Evolutionary conservation across 1,140 invertebrate species (phyloP), one percentile per base, ranked within the genome.

Genomic region (Zeugodacus cucurbitae): DNA sequence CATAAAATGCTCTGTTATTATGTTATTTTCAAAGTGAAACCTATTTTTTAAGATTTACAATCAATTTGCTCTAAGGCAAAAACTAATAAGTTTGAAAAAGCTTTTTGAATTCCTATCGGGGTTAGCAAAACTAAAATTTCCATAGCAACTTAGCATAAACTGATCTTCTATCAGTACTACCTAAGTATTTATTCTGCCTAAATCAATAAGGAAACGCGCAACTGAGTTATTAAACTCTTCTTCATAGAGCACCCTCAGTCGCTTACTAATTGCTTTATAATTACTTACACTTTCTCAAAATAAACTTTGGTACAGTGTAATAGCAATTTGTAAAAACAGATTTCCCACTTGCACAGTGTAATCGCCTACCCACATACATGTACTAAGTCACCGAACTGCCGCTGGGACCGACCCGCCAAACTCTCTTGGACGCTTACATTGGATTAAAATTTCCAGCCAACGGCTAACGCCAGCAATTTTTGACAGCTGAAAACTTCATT

Each of bases 401-500:
- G 34, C 64, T 14, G 11, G 20, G 14, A 54, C 11, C 48, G 48
- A 17, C 64, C 6, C 29, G 29, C 10, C 41, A 20, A 22, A 29
- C 26, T 3, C 6, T 82, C 74, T 48, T 82, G 10, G 41, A 26
- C 20, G 34, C 74, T 82, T 82, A 44, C 74, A 82, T 48, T 44
- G 74, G 74, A 82, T 54, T 82, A 82, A 82, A 82, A 82, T 82
- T 82, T 82, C 41, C 41, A 82, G n/a, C 41, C 74, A 82, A 82
- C 37, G 41, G 74, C 74, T 48, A 82, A 82, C 41, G 74, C 41
- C 74, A 82, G 74, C 74, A 14, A 82, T 82, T 82, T 82, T 82
- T 82, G 74, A 82, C 74, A 82, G 74, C 41, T 82, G 41, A 82
- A 82, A 82, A 82, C 74, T 82, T 82, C 74, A 82, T 82, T 48